Conservation (phyloP, 2,797 vertebrate species). For the Oryzias sinensis region DNA sequence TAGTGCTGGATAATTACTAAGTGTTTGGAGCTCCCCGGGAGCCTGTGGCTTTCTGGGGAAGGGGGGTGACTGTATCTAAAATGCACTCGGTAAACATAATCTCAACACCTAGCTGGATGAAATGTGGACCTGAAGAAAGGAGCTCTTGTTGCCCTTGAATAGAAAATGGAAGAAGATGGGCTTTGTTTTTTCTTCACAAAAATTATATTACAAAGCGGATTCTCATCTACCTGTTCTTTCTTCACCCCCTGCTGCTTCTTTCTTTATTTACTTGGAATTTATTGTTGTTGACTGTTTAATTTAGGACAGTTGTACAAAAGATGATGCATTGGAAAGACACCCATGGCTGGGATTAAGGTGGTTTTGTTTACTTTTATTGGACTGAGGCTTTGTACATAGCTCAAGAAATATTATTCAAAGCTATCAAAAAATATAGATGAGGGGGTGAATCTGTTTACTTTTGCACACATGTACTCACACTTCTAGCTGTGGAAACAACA, state of each 20-base stretch:
- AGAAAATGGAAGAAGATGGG: slow-evolving; percentile 84
- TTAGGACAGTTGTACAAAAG: too few species aligned
- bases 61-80: slow-evolving; percentile 87
- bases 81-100: slow-evolving; percentile 61
- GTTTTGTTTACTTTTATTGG: too few species aligned
- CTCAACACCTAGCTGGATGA: slow-evolving; percentile 40
- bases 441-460: too few species aligned
- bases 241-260: slow-evolving; percentile 2
- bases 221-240: neutral
- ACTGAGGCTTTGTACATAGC: too few species aligned
- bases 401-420: too few species aligned
- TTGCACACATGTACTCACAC: too few species aligned
- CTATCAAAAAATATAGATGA: too few species aligned
- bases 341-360: slow-evolving; percentile 1
- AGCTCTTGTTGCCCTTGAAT: slow-evolving; percentile 76
- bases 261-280: slow-evolving; percentile 31
- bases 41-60: slow-evolving; percentile 83
- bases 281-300: neutral
- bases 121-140: slow-evolving; percentile 36
- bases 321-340: slow-evolving; percentile 18
- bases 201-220: slow-evolving; percentile 16
- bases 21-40: slow-evolving; percentile 93
- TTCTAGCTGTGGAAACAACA: neutral
- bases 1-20: slow-evolving; percentile 93
- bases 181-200: slow-evolving; percentile 16